phyloP scores from a whole-genome alignment of 37 sponge, comb jelly and placozoan species.

The Axinella damicornis region DNA sequence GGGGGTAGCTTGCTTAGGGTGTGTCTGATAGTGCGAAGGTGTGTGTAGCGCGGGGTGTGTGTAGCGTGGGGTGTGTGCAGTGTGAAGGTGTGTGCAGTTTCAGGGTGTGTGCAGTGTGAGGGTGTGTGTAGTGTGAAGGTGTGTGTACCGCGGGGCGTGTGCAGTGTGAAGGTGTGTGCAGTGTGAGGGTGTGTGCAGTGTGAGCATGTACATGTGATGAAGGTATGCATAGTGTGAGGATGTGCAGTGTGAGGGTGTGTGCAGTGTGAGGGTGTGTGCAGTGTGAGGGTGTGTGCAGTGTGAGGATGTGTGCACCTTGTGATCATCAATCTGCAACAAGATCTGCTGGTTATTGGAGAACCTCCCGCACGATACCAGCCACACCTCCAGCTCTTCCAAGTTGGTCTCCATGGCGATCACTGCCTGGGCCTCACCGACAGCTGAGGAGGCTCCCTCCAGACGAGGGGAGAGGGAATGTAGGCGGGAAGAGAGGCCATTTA shows the following conservation, averaged over 20 bases:
- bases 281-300: too few species aligned
- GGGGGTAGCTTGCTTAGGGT: too few species aligned
- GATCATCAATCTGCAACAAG: conserved; percentile 55
- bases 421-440: conserved; percentile 43
- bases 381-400: conserved; percentile 57
- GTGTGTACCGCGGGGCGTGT: conserved; percentile 4
- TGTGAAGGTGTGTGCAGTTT: too few species aligned
- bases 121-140: neutral
- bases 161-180: neutral
- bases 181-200: too few species aligned
- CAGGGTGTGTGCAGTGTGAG: too few species aligned
- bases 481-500: conserved; percentile 5
- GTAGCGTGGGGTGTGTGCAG: too few species aligned
- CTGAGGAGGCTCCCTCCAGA: conserved; percentile 28
- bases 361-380: conserved; percentile 69
- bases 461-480: conserved; percentile 26
- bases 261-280: too few species aligned
- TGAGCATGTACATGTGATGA: too few species aligned
- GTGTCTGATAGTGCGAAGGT: too few species aligned
- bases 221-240: too few species aligned
- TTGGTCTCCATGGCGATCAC: conserved; percentile 34
- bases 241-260: too few species aligned
- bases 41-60: too few species aligned
- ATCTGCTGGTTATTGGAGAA: conserved; percentile 69
- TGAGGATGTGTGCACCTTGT: conserved; percentile 53